A percentile compares a stretch with the other conserved stretches of the same genome.
Evolutionary conservation across 2,888 invertebrate genomes (phyloP).

Genomic region (Lasioglossum vierecki): DNA sequence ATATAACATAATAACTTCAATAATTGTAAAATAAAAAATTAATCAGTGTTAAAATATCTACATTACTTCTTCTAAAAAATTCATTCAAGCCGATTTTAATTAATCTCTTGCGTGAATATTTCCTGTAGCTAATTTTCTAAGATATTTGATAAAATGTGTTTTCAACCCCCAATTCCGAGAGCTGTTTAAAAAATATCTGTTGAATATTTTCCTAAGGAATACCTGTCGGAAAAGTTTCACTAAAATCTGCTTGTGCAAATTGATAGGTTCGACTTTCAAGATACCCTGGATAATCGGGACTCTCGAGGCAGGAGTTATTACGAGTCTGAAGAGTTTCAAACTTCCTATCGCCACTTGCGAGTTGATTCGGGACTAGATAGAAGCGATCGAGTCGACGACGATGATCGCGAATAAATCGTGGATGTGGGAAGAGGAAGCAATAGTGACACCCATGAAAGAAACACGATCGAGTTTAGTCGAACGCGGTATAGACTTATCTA

Average conservation of each 20-base stretch:
- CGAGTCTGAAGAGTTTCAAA: no score
- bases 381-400: slow-evolving; percentile 27
- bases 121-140: background rate
- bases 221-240: background rate
- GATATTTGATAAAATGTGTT: background rate
- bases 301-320: background rate
- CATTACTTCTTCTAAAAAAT: no score
- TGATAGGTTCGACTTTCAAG: background rate
- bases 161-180: background rate
- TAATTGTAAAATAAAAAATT: no score
- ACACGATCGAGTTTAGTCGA: slow-evolving; percentile 62
- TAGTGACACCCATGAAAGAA: slow-evolving; percentile 22
- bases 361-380: background rate
- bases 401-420: slow-evolving; percentile 48
- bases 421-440: slow-evolving; percentile 24
- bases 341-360: no score
- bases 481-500: slow-evolving; percentile 53
- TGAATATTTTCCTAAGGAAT: background rate
- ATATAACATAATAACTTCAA: no score
- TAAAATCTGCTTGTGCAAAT: background rate
- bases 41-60: no score
- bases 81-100: background rate
- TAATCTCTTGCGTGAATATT: background rate
- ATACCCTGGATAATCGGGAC: background rate
- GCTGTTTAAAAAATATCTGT: background rate